These are phyloP conservation scores for Hephaestus fuliginosus DNA, from an alignment of 2,797 vertebrate genomes.

Conservation along the genomic window DNA sequence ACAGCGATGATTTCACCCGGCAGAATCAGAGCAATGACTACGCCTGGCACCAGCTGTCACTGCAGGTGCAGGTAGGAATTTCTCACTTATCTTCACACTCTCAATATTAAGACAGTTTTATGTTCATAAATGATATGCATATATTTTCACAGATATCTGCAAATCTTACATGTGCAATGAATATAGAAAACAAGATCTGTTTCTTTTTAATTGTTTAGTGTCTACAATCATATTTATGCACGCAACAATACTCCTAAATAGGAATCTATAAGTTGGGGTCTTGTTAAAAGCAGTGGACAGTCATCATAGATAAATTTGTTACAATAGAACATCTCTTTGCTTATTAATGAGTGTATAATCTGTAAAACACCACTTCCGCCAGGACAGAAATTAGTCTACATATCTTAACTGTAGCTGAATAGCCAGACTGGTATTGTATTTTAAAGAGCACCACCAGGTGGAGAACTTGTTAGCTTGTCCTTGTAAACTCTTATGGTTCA, in stretches of 20 bases:
- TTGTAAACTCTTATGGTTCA: neutral
- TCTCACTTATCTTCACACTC: slow-evolving; percentile 5
- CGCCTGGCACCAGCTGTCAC: slow-evolving; percentile 92
- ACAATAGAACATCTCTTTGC: neutral
- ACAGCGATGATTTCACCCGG: slow-evolving; percentile 96
- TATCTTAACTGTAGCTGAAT: neutral
- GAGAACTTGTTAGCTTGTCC: slow-evolving; percentile 22
- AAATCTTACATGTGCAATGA: neutral
- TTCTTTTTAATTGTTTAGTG: neutral
- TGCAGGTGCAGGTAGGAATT: slow-evolving; percentile 89
- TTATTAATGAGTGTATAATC: neutral
- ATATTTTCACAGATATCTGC: neutral
- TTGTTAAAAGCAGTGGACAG: neutral
- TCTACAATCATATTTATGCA: neutral
- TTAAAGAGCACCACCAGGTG: slow-evolving; percentile 29
- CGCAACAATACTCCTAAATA: neutral
- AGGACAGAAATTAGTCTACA: neutral
- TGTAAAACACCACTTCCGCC: neutral
- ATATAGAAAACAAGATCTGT: neutral
- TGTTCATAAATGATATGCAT: neutral
- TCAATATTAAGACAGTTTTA: neutral
- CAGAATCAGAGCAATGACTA: slow-evolving; percentile 93
- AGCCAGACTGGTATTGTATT: neutral
- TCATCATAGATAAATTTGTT: neutral
- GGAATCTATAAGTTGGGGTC: neutral